Base-by-base conservation (phyloP, 2,797 vertebrate genomes). In the Phalloptychus januarius region DNA sequence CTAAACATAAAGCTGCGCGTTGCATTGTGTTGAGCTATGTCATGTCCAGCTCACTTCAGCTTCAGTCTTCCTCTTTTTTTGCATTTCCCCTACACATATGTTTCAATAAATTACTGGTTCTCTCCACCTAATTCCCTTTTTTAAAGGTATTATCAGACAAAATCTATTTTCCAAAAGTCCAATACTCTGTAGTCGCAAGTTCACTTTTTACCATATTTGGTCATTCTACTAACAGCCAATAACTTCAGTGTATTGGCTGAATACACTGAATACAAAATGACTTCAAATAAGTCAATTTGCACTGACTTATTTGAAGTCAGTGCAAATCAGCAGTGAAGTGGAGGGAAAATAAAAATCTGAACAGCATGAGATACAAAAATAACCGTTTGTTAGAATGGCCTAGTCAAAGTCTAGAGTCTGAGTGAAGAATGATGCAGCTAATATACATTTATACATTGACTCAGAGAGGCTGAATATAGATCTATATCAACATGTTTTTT, bases 21-120 rank as follows among this genome's bases (percentile, higher is more conserved):
- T 40, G 31, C 28, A 25, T 38, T 23, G 15, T 75, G 16, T 61
- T 28, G 56, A 15, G 11, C 13, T 31, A 12, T 31, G n/a, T 16
- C 3, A 16, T 58, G 5, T 58, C 56, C 42, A 45, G 13, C 25
- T 38, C 31, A 8, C 42, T 65, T 75, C 74, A 65, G 45, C 44
- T 65, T 45, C 28, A 20, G n/a, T 45, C 28, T 74, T 63, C 42
- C 58, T 75, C 56, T 75, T 75, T 33, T 48, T 63, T 7, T 33
- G 28, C 31, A n/a, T n/a, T 42, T 61, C 20, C 15, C 33, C 40
- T 36, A 33, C 28, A 72, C 6, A 48, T 18, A 15, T 31, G 8
- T 45, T 45, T 31, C 46, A 12, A 38, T 50, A 33, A 18, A 36
- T 72, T 33, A 70, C 67, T 16, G 67, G 40, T 70, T 16, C 25